Base-by-base conservation (phyloP, 2,888 invertebrate genomes). In the Xestia c-nigrum region DNA sequence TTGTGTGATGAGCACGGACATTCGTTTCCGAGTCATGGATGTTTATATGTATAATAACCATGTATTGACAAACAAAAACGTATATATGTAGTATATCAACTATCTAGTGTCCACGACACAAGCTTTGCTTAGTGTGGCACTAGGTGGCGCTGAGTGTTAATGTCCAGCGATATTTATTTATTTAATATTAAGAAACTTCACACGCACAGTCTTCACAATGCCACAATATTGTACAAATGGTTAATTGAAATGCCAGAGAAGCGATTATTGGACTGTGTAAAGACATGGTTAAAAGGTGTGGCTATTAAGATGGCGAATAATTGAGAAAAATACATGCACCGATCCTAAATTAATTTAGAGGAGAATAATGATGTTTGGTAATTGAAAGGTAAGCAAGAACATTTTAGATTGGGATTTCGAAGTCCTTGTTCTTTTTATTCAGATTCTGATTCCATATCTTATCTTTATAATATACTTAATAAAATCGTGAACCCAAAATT, bases 111-210 rank as follows among this genome's bases (percentile, higher is more conserved):
- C n/a, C n/a, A n/a, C n/a, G n/a, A n/a, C n/a, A n/a, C n/a, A n/a
- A n/a, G n/a, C n/a, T n/a, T n/a, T n/a, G n/a, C n/a, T n/a, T n/a
- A n/a, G n/a, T n/a, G n/a, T n/a, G n/a, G n/a, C n/a, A n/a, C n/a
- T n/a, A n/a, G n/a, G n/a, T n/a, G n/a, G n/a, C n/a, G n/a, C n/a
- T n/a, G n/a, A n/a, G n/a, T n/a, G n/a, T n/a, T n/a, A n/a, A n/a
- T n/a, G n/a, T n/a, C n/a, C n/a, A n/a, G n/a, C n/a, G n/a, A n/a
- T n/a, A n/a, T n/a, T n/a, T n/a, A n/a, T n/a, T n/a, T n/a, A n/a
- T n/a, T n/a, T n/a, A 74, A 77, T 68, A 69, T 77, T 74, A 38
- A 40, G 40, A 64, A 78, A 74, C 77, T 61, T 72, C 67, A 83
- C 66, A 74, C 46, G 70, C 57, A 78, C 75, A 52, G n/a, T 24